Conservation (phyloP, 2,797 vertebrate genomes). For the Agapornis canus region DNA sequence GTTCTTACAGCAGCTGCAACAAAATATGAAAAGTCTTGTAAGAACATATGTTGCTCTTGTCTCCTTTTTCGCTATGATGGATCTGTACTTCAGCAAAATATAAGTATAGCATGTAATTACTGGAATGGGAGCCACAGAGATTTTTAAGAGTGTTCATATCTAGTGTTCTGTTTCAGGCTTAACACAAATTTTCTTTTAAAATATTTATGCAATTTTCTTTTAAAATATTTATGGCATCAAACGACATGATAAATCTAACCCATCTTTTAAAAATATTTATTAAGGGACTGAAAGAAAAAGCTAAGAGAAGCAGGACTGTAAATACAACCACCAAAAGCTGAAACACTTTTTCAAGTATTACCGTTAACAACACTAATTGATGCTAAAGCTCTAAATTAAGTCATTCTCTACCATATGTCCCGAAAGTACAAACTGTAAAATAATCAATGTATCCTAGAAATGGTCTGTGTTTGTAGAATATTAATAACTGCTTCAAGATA, state of each 20-base stretch:
- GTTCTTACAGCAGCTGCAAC: conserved; percentile 22
- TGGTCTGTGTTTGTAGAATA: not conserved
- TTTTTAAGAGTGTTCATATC: not conserved
- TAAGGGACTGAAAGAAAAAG: not conserved
- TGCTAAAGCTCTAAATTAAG: not conserved
- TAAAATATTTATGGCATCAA: not conserved
- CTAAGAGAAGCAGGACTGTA: not conserved
- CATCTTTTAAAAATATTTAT: not conserved
- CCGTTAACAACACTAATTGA: not conserved
- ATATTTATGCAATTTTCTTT: not conserved
- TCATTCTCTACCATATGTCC: not conserved
- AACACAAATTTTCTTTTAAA: conserved; percentile 10
- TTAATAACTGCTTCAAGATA: not conserved
- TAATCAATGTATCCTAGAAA: not conserved
- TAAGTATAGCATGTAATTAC: not conserved
- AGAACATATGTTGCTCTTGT: conserved; percentile 4
- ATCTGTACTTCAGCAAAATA: not conserved
- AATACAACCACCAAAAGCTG: not conserved
- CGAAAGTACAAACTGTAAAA: not conserved
- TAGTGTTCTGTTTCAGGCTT: conserved; percentile 7
- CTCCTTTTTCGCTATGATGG: not conserved
- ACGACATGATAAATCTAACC: not conserved
- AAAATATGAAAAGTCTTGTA: conserved; percentile 34
- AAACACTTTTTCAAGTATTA: not conserved
- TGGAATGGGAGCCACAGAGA: not conserved